Conservation (phyloP, 2,797 vertebrate genomes). For the Rhinophrynus dorsalis region DNA sequence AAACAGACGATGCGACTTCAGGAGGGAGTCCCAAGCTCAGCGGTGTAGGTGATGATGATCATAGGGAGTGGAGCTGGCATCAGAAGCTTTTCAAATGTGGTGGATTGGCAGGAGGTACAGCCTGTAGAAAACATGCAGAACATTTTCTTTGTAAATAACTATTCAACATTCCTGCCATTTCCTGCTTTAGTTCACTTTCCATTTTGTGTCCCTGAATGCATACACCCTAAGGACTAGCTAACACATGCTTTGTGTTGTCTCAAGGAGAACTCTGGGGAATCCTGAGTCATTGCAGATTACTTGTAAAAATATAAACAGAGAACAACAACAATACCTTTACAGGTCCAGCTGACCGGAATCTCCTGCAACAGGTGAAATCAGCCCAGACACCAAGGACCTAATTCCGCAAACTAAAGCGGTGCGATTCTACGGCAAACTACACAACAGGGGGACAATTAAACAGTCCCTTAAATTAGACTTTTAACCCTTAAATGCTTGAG, state of each 20-base stretch:
- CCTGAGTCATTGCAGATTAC: background rate
- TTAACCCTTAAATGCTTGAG: no score
- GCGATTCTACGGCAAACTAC: no score
- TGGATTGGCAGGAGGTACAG: background rate
- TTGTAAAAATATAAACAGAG: no score
- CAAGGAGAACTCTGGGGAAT: background rate
- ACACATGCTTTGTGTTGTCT: background rate
- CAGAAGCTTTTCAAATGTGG: background rate
- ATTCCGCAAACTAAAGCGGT: no score
- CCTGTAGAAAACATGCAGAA: background rate
- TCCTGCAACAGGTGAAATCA: background rate
- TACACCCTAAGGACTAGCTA: constrained; percentile 15
- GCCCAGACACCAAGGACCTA: background rate
- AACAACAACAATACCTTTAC: background rate
- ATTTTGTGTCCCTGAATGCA: background rate
- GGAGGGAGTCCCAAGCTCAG: background rate
- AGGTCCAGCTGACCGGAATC: background rate
- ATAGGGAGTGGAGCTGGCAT: constrained; percentile 22
- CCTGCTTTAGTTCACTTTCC: background rate
- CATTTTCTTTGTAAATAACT: no score
- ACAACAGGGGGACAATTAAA: no score
- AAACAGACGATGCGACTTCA: background rate
- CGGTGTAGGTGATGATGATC: background rate
- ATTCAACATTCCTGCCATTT: constrained; percentile 4
- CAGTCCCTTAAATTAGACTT: no score